A percentile compares a stretch with the other conserved stretches of the same genome.
Evolutionary conservation across 2,797 vertebrate species (phyloP).

Genomic region (Sebastes elongatus): DNA sequence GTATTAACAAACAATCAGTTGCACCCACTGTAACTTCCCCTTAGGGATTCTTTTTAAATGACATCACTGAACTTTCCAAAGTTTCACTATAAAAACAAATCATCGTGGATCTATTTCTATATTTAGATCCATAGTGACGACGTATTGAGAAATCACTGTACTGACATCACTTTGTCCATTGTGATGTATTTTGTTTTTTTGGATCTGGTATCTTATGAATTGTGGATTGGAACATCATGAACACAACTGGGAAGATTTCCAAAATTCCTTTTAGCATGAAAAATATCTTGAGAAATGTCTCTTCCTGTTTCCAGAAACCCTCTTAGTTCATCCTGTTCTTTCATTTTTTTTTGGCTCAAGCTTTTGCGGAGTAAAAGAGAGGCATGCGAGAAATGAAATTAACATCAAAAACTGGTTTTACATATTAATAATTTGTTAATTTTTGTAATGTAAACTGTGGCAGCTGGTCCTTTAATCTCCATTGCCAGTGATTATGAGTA

Average conservation of each 20-base stretch:
- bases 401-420: background rate
- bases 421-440: background rate
- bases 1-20: background rate
- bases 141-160: background rate
- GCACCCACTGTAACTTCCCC: accelerated
- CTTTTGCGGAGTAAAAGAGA: background rate
- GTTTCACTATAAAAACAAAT: background rate
- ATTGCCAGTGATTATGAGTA: background rate
- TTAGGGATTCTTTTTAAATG: background rate
- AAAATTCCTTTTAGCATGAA: constrained; percentile 30
- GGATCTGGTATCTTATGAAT: background rate
- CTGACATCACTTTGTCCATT: background rate
- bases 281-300: background rate
- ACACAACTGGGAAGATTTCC: constrained; percentile 20
- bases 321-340: background rate
- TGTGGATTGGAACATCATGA: background rate
- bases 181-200: background rate
- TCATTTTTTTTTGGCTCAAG: background rate
- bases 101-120: background rate
- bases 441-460: background rate
- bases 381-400: background rate
- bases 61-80: background rate
- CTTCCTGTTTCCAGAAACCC: background rate
- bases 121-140: background rate
- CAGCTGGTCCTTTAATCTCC: background rate